Conservation (phyloP, 2,888 invertebrate species). For the Byasa hedistus region DNA sequence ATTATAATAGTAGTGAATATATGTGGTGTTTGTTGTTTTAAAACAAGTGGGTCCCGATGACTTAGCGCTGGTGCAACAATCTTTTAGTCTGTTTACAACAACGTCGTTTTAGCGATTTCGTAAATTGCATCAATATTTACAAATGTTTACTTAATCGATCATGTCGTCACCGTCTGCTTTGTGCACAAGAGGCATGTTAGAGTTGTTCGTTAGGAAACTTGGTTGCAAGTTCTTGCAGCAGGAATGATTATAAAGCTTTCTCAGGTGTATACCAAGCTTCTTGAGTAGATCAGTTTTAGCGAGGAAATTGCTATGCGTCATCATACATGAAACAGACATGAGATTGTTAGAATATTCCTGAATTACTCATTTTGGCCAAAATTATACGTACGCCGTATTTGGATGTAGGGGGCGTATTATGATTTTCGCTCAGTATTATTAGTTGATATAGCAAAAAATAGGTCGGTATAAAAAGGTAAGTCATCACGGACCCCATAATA, state of each 20-base stretch:
- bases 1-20: slow-evolving; percentile 49
- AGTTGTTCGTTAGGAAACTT: slow-evolving; percentile 13
- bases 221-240: slow-evolving; percentile 15
- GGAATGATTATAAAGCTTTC: slow-evolving; percentile 15
- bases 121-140: neutral
- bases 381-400: slow-evolving; percentile 64
- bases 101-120: neutral
- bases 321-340: slow-evolving; percentile 28
- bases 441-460: slow-evolving; percentile 56
- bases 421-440: slow-evolving; percentile 75
- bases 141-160: neutral
- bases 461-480: slow-evolving; percentile 46
- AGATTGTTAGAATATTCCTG: slow-evolving; percentile 40
- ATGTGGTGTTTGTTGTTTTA: slow-evolving; percentile 43
- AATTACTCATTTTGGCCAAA: slow-evolving; percentile 75
- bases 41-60: slow-evolving; percentile 55
- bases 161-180: slow-evolving; percentile 2
- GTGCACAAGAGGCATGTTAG: slow-evolving; percentile 8
- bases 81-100: neutral
- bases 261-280: slow-evolving; percentile 5
- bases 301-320: slow-evolving; percentile 11
- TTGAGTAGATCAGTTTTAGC: neutral
- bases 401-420: slow-evolving; percentile 61
- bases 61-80: slow-evolving; percentile 32
- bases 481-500: slow-evolving; percentile 58